phyloP scores from a whole-genome alignment of 2,113 vertebrate genomes.

The Aegotheles bennettii region DNA sequence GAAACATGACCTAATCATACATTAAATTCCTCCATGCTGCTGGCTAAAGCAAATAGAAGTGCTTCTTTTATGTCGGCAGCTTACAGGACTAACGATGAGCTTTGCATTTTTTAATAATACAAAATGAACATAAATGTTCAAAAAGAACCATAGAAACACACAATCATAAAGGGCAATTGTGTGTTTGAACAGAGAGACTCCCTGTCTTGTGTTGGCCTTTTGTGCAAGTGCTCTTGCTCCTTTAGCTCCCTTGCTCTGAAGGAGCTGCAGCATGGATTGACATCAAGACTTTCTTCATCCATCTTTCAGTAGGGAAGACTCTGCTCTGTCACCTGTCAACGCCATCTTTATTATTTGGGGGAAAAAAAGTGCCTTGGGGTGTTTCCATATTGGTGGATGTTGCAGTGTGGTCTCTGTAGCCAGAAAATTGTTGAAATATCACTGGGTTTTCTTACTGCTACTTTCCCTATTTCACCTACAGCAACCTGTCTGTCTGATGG shows the following conservation, averaged over 20 bases:
- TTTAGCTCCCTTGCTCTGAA: not conserved
- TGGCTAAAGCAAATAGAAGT: not conserved
- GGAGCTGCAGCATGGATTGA: not conserved
- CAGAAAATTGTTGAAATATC: not conserved
- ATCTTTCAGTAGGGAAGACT: not conserved
- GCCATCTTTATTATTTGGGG: slow-evolving; percentile 37
- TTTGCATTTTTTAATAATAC: not conserved
- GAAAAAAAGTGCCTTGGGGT: not conserved
- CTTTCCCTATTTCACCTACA: not conserved
- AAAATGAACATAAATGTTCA: not conserved
- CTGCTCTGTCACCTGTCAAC: slow-evolving; percentile 44
- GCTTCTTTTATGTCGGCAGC: not conserved
- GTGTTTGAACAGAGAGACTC: not conserved
- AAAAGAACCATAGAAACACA: not conserved
- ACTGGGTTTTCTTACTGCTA: not conserved
- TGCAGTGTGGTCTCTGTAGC: not conserved
- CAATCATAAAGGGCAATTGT: slow-evolving; percentile 24
- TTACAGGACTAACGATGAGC: not conserved
- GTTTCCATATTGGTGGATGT: not conserved
- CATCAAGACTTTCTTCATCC: not conserved
- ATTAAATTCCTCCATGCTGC: not conserved
- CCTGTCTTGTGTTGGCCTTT: not conserved
- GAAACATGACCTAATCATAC: not conserved
- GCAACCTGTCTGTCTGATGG: not conserved
- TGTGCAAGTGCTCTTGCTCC: not conserved